These are phyloP conservation scores for Exephanes ischioxanthus DNA, from an alignment of 2,888 invertebrate genomes.

Conservation along the genomic window DNA sequence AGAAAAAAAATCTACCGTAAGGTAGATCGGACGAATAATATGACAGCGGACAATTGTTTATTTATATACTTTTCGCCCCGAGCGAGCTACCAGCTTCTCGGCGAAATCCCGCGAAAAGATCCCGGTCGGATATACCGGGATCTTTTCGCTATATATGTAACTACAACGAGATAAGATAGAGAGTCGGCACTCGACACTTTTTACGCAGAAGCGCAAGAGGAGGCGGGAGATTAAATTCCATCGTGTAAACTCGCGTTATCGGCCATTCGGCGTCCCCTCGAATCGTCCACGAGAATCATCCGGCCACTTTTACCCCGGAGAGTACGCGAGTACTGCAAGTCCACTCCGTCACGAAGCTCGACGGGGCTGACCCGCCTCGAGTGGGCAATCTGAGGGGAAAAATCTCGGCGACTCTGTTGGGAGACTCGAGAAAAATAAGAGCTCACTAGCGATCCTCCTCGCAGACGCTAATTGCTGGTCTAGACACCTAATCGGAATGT, in stretches of 20 bases:
- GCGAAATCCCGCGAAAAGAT: background rate
- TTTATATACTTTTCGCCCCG: background rate
- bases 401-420: background rate
- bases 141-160: too few relatives aligned
- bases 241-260: constrained; percentile 45
- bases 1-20: background rate
- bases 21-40: constrained; percentile 41
- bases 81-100: background rate
- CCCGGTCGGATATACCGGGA: constrained; percentile 6
- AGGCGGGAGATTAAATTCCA: constrained; percentile 51
- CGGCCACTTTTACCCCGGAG: background rate
- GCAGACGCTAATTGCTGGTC: constrained; percentile 52
- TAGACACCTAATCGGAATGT: constrained; percentile 55
- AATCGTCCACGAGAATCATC: constrained; percentile 1
- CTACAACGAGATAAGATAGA: constrained; percentile 54
- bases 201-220: constrained; percentile 42
- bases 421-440: constrained; percentile 19
- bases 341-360: background rate
- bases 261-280: constrained; percentile 4
- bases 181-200: constrained; percentile 23
- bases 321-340: background rate
- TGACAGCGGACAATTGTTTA: background rate
- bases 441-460: background rate
- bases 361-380: background rate
- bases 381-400: background rate